phyloP scores from a whole-genome alignment of 2,113 vertebrate genomes.

The Ifrita kowaldi region DNA sequence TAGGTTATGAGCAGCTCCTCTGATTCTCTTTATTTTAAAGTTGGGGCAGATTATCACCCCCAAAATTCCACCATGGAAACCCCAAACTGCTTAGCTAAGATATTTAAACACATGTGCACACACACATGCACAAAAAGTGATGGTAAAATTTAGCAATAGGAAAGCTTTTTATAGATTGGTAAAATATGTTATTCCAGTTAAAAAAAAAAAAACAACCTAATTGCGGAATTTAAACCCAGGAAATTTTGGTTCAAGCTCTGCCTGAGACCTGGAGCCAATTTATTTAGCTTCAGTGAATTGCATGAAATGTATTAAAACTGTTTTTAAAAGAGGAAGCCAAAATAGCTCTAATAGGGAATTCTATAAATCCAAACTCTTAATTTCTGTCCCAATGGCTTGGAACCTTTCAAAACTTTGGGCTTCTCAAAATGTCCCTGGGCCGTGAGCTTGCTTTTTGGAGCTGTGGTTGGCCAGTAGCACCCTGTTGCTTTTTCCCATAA shows the following conservation, averaged over 20 bases:
- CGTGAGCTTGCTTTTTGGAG: not conserved
- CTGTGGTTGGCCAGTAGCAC: not conserved
- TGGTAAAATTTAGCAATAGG: not conserved
- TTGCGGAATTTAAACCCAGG: not conserved
- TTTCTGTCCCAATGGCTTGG: not conserved
- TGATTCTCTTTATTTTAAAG: not conserved
- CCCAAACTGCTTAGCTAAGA: not conserved
- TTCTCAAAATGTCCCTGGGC: not conserved
- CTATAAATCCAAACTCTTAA: not conserved
- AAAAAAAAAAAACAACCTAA: not conserved
- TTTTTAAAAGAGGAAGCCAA: not conserved
- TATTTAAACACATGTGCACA: not conserved
- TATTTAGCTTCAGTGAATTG: not conserved
- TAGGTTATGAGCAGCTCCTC: not conserved
- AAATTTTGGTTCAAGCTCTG: not conserved
- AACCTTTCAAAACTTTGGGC: not conserved
- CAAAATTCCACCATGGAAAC: not conserved
- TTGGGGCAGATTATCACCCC: not conserved
- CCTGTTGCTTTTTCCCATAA: accelerated
- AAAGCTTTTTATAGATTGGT: not conserved
- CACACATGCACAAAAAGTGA: not conserved
- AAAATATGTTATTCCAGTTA: not conserved
- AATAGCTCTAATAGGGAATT: not conserved
- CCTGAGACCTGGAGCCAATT: not conserved
- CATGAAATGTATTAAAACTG: not conserved